Base-by-base conservation (phyloP, 2,888 invertebrate species). In the Eristalis arbustorum region DNA sequence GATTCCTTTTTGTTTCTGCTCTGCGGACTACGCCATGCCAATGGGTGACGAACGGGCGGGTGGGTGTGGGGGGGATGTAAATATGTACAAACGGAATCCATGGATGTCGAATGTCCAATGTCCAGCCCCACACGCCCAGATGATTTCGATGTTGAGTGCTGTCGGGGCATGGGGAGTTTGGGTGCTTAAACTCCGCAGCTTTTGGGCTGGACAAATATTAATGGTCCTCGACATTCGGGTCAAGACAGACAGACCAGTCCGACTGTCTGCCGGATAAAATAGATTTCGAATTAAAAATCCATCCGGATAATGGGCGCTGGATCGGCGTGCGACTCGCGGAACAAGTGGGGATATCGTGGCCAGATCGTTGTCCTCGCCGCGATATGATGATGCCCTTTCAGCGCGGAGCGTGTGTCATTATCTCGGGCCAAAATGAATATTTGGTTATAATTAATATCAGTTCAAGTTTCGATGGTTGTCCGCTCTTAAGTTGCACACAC, bases 381-480 rank as follows among this genome's bases (percentile, higher is more conserved):
- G 49, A 68, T 37, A 37, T 31, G 31, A 31, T 31, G 31, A 31
- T 25, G 74, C 49, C 37, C 37, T 37, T 37, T 37, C 37, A 18
- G 14, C 68, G 13, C 23, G 59, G 73, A 67, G 57, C 14, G 61
- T 37, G 34, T 49, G 68, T 34, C 76, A 80, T 76, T 80, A 76
- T 76, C 76, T 79, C 67, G 66, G 23, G 57, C 28, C 72, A 77
- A 63, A 81, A 77, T 84, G 72, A 59, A 80, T 84, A 80, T 85
- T 85, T 81, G 81, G 56, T 6, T 77, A 81, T 81, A 85, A 85
- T 85, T 85, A 85, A 81, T 77, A 68, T 73, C 63, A 85, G 68
- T 61, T 73, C 59, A 68, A 73, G 56, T 64, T 61, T 56, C 63
- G 75, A 73, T 80, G 42, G 18, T 67, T 75, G 67, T 76, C 59